These are phyloP conservation scores for Poecilia latipinna DNA, from an alignment of 2,113 vertebrate species.

Conservation along the genomic window DNA sequence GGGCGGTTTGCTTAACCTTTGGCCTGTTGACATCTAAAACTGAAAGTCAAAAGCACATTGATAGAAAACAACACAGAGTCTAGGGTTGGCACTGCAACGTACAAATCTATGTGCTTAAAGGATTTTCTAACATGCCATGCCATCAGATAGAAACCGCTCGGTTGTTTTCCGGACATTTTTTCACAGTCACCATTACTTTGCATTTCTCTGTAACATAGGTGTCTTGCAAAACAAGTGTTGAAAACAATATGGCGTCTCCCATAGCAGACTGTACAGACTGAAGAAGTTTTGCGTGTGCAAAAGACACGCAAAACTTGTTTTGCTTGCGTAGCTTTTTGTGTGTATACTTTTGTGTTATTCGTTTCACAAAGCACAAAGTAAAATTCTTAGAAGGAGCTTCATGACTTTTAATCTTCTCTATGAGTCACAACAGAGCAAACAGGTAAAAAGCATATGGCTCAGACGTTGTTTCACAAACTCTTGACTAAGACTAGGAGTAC, in stretches of 20 bases:
- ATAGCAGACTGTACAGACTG: background rate
- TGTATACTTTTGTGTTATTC: too few relatives aligned
- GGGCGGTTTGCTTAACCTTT: too few relatives aligned
- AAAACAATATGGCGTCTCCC: too few relatives aligned
- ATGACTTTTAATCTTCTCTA: background rate
- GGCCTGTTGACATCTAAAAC: too few relatives aligned
- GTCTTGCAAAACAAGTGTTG: background rate
- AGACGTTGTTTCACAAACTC: background rate
- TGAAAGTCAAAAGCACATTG: too few relatives aligned
- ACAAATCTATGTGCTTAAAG: too few relatives aligned
- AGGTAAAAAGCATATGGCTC: background rate
- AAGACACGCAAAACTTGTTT: background rate
- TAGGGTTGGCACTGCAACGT: too few relatives aligned
- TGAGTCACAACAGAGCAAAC: background rate
- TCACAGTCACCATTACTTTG: background rate
- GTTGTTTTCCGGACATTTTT: background rate
- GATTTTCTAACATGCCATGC: too few relatives aligned
- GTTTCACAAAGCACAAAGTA: background rate
- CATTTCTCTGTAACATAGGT: background rate
- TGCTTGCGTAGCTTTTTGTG: too few relatives aligned
- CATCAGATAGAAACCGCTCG: too few relatives aligned
- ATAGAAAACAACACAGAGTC: too few relatives aligned
- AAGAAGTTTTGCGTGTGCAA: background rate
- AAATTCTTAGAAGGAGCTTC: background rate
- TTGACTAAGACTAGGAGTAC: background rate